Conservation (phyloP, 30 jellyfish, hydroid and myxozoan species). For the Hydra vulgaris region DNA sequence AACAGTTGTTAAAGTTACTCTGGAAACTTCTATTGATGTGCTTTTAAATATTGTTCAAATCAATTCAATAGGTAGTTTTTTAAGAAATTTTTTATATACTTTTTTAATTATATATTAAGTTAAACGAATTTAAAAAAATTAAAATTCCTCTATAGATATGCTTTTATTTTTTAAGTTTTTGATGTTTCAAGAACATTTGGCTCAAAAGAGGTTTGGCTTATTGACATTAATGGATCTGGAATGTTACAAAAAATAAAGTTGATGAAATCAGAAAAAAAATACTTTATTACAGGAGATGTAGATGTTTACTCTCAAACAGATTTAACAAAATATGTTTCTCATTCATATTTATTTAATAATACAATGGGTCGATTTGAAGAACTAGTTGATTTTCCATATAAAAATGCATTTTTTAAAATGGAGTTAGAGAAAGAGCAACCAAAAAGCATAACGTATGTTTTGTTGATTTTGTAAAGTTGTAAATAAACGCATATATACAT, state of each 20-base stretch:
- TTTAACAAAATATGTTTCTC: neutral
- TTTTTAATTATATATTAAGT: no score
- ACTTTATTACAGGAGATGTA: slow-evolving; percentile 15
- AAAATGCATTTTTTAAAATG: slow-evolving; percentile 15
- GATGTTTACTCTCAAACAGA: slow-evolving; percentile 18
- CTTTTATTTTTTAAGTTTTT: neutral
- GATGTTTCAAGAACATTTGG: slow-evolving; percentile 8
- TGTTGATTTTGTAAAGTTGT: no score
- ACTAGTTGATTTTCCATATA: slow-evolving; percentile 5
- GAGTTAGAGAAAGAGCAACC: neutral
- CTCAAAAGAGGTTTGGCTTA: neutral
- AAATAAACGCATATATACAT: no score
- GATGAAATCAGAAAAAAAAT: neutral
- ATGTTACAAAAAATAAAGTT: neutral
- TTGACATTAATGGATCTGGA: neutral
- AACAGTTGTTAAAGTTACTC: neutral
- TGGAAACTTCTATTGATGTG: neutral
- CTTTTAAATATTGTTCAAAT: neutral
- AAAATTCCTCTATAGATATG: neutral
- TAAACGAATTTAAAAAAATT: neutral
- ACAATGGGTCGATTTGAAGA: neutral
- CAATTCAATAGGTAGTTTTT: neutral
- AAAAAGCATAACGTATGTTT: neutral
- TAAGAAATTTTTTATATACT: no score
- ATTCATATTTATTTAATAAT: neutral